phyloP scores from a whole-genome alignment of 2,113 vertebrate species.

The Mormoops blainvillei region DNA sequence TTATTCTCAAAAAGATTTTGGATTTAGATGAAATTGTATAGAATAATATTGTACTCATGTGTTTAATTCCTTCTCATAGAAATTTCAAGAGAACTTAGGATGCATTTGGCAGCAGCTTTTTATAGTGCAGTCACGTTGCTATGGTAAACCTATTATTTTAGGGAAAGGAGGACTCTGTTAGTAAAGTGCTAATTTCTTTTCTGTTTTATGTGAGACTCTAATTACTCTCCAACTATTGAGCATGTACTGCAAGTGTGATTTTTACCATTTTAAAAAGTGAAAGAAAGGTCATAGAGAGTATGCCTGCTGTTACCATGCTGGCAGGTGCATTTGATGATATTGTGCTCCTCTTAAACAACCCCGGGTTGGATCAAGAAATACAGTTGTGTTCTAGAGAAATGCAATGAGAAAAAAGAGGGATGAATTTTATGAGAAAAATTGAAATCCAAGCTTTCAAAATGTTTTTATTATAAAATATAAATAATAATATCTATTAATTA shows the following conservation, averaged over 20 bases:
- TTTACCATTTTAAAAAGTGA: constrained; percentile 40
- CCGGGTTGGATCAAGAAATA: constrained; percentile 7
- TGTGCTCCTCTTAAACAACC: neutral
- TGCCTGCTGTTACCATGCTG: constrained; percentile 28
- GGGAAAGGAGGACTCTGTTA: constrained; percentile 65
- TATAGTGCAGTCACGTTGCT: constrained; percentile 77
- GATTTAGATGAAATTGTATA: constrained; percentile 34
- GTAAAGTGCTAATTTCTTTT: constrained; percentile 72
- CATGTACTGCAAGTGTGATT: constrained; percentile 57
- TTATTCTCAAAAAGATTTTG: constrained; percentile 28
- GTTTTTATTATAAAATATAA: neutral
- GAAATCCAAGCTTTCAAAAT: neutral
- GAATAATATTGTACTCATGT: constrained; percentile 55
- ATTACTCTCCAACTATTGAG: constrained; percentile 67
- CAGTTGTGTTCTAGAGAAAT: neutral
- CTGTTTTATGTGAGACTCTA: constrained; percentile 71
- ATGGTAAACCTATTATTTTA: constrained; percentile 81
- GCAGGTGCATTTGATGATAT: neutral
- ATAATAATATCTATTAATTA: neutral
- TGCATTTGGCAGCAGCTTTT: constrained; percentile 67
- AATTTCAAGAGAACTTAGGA: constrained; percentile 70
- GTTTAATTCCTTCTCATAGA: constrained; percentile 73
- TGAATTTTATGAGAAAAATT: neutral
- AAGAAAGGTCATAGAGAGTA: neutral
- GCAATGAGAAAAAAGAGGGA: neutral